Evolutionary conservation across 2,113 vertebrate species (phyloP), one percentile per base, ranked within the genome.

Genomic region (Numida meleagris): DNA sequence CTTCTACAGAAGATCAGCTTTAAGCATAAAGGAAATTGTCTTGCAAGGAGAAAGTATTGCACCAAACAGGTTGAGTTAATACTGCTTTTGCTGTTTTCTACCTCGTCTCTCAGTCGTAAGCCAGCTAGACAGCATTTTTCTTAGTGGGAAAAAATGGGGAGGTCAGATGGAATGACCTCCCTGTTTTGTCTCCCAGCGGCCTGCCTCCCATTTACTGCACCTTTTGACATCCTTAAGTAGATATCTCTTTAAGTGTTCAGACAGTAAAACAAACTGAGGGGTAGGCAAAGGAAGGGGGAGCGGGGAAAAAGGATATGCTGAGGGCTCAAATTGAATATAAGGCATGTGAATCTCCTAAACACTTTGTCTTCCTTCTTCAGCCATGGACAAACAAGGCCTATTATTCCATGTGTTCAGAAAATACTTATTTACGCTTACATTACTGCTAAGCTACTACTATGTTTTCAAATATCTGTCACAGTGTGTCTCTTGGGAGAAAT

Each of bases 201-300:
- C 90, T 89, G 84, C 81, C 97, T 97, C 97, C 96, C 97, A 96
- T 96, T 98, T 97, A 91, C 98, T 94, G 97, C 97, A 97, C 98
- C 97, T 98, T 98, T 96, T 98, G 98, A 98, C 98, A 98, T 98
- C 96, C 97, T 98, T 98, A 98, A 98, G 97, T 97, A 98, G 98
- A 98, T 98, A 97, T 97, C 96, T 98, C 96, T 98, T 98, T 97
- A 97, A 97, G 94, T 87, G 94, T 98, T 98, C 96, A 96, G 97
- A 97, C 97, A 94, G 95, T 93, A 88, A 97, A 98, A 97, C 91
- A 97, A 97, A 97, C 97, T 95, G 90, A 92, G 92, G 92, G 84
- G 90, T 83, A 95, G 83, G 90, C 89, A 97, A 90, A 68, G 38
- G 63, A 81, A 53, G 33, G n/a, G 25, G 33, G 12, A 9, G 10